A percentile compares a stretch with the other conserved stretches of the same genome.
Conservation (phyloP, 2,888 invertebrate species). For the Ligdia adustata region DNA sequence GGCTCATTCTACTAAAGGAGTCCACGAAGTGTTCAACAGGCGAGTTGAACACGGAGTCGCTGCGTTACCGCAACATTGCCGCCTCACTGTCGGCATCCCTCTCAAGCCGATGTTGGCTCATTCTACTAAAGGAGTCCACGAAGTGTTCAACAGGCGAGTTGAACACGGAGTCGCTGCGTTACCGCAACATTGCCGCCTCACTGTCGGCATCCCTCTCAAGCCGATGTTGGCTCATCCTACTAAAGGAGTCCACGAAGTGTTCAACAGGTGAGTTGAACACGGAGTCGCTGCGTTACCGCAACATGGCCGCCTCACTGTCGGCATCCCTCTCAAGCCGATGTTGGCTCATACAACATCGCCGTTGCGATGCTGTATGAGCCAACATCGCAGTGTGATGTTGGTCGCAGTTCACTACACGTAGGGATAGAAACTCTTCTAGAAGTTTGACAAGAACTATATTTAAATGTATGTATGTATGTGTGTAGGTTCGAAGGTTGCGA, state of each 20-base stretch:
- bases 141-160: conserved; percentile 90
- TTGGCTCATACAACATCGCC: conserved; percentile 99
- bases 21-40: conserved; percentile 93
- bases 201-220: conserved; percentile 96
- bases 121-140: conserved; percentile 96
- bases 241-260: conserved; percentile 94
- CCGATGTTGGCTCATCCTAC: conserved; percentile 99
- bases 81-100: conserved; percentile 95
- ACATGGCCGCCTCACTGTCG: conserved; percentile 94
- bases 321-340: conserved; percentile 98
- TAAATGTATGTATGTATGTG: too few relatives aligned
- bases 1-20: conserved; percentile 98
- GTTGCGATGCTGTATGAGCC: too few relatives aligned
- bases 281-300: conserved; percentile 90
- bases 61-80: conserved; percentile 91
- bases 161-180: conserved; percentile 90
- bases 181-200: conserved; percentile 91
- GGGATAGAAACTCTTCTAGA: too few relatives aligned
- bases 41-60: conserved; percentile 88
- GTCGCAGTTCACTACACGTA: too few relatives aligned
- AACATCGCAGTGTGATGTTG: too few relatives aligned
- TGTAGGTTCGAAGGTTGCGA: conserved; percentile 89
- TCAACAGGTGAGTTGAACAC: conserved; percentile 88
- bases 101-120: conserved; percentile 99
- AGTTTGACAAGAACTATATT: too few relatives aligned